These are phyloP conservation scores for Drosophila pruinosa DNA, from an alignment of 1,140 invertebrate genomes.

Conservation along the genomic window DNA sequence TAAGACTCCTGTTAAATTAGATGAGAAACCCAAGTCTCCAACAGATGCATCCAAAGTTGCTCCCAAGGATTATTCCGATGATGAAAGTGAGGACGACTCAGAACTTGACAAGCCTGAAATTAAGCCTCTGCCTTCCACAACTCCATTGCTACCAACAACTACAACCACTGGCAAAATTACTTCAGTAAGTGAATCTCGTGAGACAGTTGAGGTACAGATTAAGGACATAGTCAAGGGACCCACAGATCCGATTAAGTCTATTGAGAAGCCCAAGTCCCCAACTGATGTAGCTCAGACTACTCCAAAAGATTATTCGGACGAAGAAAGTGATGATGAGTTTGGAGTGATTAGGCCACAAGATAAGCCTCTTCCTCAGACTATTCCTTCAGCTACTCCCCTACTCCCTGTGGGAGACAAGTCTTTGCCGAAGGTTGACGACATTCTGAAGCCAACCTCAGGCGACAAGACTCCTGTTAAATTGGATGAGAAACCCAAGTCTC, in stretches of 20 bases:
- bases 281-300: constrained; percentile 14
- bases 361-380: no score
- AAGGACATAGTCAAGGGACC: not conserved
- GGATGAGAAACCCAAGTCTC: constrained; percentile 15
- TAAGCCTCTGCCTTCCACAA: not conserved
- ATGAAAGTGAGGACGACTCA: constrained; percentile 10
- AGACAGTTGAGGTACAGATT: not conserved
- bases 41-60: not conserved
- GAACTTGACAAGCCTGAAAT: not conserved
- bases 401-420: no score
- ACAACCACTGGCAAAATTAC: not conserved
- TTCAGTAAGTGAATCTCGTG: not conserved
- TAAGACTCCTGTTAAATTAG: not conserved
- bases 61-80: constrained; percentile 1
- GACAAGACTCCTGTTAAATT: not conserved
- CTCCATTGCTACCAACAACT: not conserved
- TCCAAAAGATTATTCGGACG: no score
- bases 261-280: constrained; percentile 20
- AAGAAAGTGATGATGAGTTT: no score
- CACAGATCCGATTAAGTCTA: not conserved
- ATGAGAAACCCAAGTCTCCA: constrained; percentile 20
- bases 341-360: no score
- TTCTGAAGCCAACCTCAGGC: no score
- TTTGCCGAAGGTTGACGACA: no score
- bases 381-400: no score